Base-by-base conservation (phyloP, 1,140 invertebrate species). In the Ceratosolen solmsi region DNA sequence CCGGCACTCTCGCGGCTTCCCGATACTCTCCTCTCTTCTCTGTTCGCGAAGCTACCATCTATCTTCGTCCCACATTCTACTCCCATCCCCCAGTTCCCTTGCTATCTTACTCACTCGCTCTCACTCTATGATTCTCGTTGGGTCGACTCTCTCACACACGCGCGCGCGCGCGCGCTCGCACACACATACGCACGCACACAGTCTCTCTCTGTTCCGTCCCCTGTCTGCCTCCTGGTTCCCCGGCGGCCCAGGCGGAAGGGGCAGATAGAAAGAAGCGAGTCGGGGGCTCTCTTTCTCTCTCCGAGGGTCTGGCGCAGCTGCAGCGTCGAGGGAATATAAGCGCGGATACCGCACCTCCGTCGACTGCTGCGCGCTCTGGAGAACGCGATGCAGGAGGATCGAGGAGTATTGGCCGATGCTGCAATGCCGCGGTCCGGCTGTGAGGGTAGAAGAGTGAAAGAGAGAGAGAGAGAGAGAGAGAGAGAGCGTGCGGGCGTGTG, bases 31-130 rank as follows among this genome's bases (percentile, higher is more conserved):
- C 4, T 7, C 58, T 7, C 58, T 54, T n/a, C 58, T 9, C 58
- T 7, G n/a, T 25, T 5, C 25, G 58, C 5, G 15, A 20, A 63
- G 58, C 82, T 70, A 71, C 54, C 65, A 72, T 70, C 82, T 65
- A 73, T 75, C 83, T 82, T 77, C 75, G 49, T 51, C 56, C 76
- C 79, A 30, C 73, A 33, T 54, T 78, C 36, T 38, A 7, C 41
- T 22, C 2, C 51, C 2, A 1, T 71, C 27, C 41, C 76, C 49
- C 54, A 2, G 4, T 30, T 22, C 58, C 51, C 3, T 54, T 54
- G 9, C 51, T n/a, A n/a, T n/a, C n/a, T n/a, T n/a, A n/a, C n/a
- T n/a, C n/a, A n/a, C n/a, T n/a, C n/a, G n/a, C n/a, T n/a, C n/a
- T n/a, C n/a, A n/a, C n/a, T n/a, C n/a, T n/a, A n/a, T n/a, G n/a